Conservation (phyloP, 2,797 vertebrate species). For the Pipistrellus pipistrellus region DNA sequence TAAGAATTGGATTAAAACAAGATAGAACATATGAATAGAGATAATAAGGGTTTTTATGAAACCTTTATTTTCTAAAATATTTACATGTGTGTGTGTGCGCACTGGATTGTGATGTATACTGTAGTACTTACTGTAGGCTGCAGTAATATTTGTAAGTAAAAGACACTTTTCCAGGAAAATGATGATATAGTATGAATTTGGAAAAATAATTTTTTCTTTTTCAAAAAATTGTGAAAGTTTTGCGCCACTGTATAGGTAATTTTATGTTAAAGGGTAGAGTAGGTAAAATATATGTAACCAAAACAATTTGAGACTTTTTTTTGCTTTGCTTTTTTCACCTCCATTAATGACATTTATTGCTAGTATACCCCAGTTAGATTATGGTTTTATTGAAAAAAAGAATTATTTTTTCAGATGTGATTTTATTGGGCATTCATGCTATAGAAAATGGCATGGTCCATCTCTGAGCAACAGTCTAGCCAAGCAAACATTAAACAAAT, state of each 20-base stretch:
- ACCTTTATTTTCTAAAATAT: constrained; percentile 33
- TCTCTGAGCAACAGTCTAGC: neutral
- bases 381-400: constrained; percentile 29
- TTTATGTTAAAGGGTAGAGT: constrained; percentile 45
- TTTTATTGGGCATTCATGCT: neutral
- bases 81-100: neutral
- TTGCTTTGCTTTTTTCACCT: constrained; percentile 31
- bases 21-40: constrained; percentile 32
- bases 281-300: constrained; percentile 43
- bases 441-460: neutral
- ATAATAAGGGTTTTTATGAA: neutral
- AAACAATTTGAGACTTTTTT: constrained; percentile 37
- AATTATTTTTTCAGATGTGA: constrained; percentile 56
- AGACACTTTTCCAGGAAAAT: neutral
- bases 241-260: neutral
- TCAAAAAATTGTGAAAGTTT: constrained; percentile 62
- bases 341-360: constrained; percentile 19
- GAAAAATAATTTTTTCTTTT: constrained; percentile 11
- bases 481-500: constrained; percentile 24
- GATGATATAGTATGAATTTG: constrained; percentile 43
- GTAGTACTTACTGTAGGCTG: neutral
- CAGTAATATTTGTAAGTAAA: constrained; percentile 19
- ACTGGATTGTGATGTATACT: neutral
- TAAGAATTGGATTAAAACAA: constrained; percentile 20
- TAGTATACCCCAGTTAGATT: constrained; percentile 16